These are phyloP conservation scores for Phania funesta DNA, from an alignment of 2,888 invertebrate genomes.

Conservation along the genomic window DNA sequence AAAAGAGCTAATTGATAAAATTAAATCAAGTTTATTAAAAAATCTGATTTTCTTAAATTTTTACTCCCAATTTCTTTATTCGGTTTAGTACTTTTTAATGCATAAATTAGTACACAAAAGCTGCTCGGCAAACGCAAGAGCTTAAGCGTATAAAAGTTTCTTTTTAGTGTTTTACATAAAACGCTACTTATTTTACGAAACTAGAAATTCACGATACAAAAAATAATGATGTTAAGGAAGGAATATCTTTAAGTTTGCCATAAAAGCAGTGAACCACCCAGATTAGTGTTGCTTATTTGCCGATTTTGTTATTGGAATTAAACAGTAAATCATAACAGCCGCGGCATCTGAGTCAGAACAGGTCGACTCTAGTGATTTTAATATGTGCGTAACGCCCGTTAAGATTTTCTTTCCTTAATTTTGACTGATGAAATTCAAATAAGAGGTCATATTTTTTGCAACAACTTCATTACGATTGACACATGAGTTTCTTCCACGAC, in stretches of 20 bases:
- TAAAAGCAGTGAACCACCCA: neutral
- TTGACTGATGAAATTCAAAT: no score
- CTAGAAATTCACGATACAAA: constrained; percentile 18
- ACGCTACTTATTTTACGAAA: constrained; percentile 15
- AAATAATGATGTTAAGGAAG: neutral
- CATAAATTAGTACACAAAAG: neutral
- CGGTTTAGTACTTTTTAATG: neutral
- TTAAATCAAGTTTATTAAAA: neutral
- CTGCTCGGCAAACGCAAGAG: neutral
- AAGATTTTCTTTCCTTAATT: no score
- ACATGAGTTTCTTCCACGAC: no score
- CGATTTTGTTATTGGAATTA: no score
- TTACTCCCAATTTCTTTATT: neutral
- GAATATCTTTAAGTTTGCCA: neutral
- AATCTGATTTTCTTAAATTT: neutral
- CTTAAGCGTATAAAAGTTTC: neutral
- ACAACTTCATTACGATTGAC: no score
- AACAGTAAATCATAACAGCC: no score
- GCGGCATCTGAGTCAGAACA: no score
- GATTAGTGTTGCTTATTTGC: neutral
- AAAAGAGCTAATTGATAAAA: neutral
- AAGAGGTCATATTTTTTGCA: no score
- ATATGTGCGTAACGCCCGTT: no score
- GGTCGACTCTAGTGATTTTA: no score
- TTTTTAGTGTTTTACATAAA: constrained; percentile 42